Conservation (phyloP, 2,797 vertebrate genomes). For the Acipenser ruthenus region DNA sequence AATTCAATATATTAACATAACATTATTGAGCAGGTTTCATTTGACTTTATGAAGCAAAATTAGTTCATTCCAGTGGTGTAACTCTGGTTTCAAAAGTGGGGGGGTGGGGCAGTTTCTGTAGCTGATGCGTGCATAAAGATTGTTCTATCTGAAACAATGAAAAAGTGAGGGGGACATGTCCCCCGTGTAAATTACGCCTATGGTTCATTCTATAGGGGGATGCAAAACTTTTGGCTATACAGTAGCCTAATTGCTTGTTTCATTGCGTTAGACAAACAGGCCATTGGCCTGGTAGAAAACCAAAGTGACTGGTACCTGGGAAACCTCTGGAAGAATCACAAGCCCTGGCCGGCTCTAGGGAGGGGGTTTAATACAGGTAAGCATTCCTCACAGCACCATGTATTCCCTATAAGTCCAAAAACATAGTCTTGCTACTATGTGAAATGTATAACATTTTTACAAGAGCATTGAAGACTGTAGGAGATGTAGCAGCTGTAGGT, state of each 20-base stretch:
- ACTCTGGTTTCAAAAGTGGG: too few species aligned
- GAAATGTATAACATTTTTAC: background rate
- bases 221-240: too few species aligned
- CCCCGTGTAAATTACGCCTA: too few species aligned
- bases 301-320: slow-evolving; percentile 97
- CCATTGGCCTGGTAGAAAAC: slow-evolving; percentile 92
- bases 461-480: background rate
- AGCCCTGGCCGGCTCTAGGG: slow-evolving; percentile 87
- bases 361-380: slow-evolving; percentile 93
- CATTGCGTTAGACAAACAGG: slow-evolving; percentile 72
- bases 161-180: too few species aligned
- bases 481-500: background rate
- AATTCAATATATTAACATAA: background rate
- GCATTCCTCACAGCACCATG: slow-evolving; percentile 12
- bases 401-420: background rate
- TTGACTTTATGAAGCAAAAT: too few species aligned
- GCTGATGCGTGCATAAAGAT: too few species aligned
- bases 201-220: too few species aligned
- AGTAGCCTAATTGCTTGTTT: background rate
- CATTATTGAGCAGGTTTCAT: too few species aligned
- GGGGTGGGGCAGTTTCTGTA: too few species aligned
- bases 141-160: too few species aligned
- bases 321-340: slow-evolving; percentile 95
- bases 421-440: background rate
- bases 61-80: too few species aligned